Evolutionary conservation across 2,888 invertebrate species (phyloP).

Genomic region (Lasiommata megera): DNA sequence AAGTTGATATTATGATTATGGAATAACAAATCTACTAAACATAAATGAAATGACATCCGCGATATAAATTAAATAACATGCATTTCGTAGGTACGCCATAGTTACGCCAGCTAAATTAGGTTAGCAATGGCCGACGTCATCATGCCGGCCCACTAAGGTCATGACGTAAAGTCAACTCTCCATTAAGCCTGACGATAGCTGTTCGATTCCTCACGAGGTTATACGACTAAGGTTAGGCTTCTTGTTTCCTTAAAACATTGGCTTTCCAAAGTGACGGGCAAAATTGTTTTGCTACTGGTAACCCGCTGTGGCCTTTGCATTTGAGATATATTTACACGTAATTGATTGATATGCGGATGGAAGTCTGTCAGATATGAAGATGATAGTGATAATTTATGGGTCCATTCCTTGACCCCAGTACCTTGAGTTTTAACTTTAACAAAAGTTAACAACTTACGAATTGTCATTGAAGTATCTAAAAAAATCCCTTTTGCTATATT

Average conservation of each 20-base stretch:
- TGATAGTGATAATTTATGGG: too few species aligned
- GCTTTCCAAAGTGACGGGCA: conserved; percentile 7
- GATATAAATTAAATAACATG: conserved; percentile 34
- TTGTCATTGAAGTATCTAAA: too few species aligned
- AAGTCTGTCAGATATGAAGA: too few species aligned
- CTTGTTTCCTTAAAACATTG: conserved; percentile 27
- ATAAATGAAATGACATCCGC: too few species aligned
- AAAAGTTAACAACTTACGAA: too few species aligned
- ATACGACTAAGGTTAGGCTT: conserved; percentile 24
- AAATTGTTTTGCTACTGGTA: neutral
- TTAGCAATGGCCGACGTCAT: conserved; percentile 61
- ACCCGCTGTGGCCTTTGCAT: neutral
- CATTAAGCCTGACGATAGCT: conserved; percentile 34
- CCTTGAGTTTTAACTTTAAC: too few species aligned
- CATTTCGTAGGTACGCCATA: conserved; percentile 55
- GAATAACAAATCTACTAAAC: too few species aligned
- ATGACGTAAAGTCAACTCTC: conserved; percentile 70
- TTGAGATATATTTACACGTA: too few species aligned
- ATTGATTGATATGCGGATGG: too few species aligned
- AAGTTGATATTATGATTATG: too few species aligned
- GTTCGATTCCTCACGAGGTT: conserved; percentile 27
- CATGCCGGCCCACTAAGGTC: conserved; percentile 66
- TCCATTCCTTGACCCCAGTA: too few species aligned
- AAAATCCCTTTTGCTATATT: too few species aligned
- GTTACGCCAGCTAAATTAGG: conserved; percentile 52